phyloP scores from a whole-genome alignment of 2,888 invertebrate species.

The Ophioninae sp. region DNA sequence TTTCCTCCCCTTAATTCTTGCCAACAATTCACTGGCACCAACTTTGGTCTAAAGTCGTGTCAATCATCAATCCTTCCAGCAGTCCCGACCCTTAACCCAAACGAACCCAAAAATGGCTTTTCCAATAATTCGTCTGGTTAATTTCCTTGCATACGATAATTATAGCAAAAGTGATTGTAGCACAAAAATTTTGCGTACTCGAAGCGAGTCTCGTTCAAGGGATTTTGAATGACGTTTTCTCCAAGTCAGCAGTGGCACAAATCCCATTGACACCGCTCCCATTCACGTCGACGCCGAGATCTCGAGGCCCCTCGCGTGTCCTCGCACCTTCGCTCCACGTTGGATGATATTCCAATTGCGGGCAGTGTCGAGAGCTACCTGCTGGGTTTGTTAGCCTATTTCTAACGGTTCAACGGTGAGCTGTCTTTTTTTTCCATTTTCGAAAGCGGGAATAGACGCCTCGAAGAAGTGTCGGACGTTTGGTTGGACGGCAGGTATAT shows the following conservation, averaged over 20 bases:
- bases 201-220: neutral
- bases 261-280: slow-evolving; percentile 36
- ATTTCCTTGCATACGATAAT: too few relatives aligned
- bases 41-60: too few relatives aligned
- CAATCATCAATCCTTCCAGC: too few relatives aligned
- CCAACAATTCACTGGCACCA: too few relatives aligned
- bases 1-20: too few relatives aligned
- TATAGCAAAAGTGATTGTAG: too few relatives aligned
- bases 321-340: slow-evolving; percentile 2
- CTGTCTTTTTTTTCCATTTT: slow-evolving; percentile 39
- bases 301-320: slow-evolving; percentile 10
- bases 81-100: too few relatives aligned
- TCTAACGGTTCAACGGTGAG: slow-evolving; percentile 54
- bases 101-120: too few relatives aligned
- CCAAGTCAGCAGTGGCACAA: neutral
- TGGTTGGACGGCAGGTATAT: slow-evolving; percentile 40
- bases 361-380: slow-evolving; percentile 47
- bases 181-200: neutral
- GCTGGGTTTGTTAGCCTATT: slow-evolving; percentile 58
- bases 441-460: slow-evolving; percentile 45
- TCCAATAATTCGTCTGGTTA: too few relatives aligned
- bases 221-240: neutral
- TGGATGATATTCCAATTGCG: slow-evolving; percentile 58
- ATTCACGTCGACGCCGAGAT: slow-evolving; percentile 29
- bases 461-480: slow-evolving; percentile 56